Percentiles rank a stretch among this genome's conserved stretches.
phyloP scores from a whole-genome alignment of 2,113 vertebrate species.

The Stomatorhinus ivindoensis region DNA sequence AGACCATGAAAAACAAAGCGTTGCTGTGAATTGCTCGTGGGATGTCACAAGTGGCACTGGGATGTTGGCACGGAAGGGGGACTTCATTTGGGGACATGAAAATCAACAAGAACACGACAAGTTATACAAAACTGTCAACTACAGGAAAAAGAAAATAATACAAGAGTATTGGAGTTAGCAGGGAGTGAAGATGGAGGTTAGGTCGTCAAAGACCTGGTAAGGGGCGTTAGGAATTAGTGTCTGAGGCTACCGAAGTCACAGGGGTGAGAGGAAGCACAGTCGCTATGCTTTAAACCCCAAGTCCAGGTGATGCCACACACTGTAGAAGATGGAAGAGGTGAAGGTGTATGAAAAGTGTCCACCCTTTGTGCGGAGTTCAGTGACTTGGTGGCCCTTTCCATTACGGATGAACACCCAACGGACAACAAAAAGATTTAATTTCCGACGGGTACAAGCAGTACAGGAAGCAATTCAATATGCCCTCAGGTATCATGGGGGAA shows the following conservation, averaged over 20 bases:
- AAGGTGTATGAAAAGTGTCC: constrained; percentile 61
- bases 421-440: constrained; percentile 51
- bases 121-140: neutral
- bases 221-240: neutral
- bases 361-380: constrained; percentile 36
- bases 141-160: neutral
- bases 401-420: constrained; percentile 47
- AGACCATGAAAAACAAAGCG: neutral
- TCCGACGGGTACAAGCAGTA: constrained; percentile 31
- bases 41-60: neutral
- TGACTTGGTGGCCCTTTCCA: constrained; percentile 48
- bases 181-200: neutral
- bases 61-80: neutral
- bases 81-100: neutral
- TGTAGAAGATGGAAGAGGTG: constrained; percentile 50
- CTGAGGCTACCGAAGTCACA: neutral
- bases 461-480: neutral
- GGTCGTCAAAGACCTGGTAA: neutral
- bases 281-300: constrained; percentile 1
- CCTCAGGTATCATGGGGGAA: neutral
- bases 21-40: neutral
- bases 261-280: neutral
- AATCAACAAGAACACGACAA: neutral
- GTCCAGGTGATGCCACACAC: constrained; percentile 53
- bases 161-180: neutral